A percentile compares a stretch with the other conserved stretches of the same genome.
These are phyloP conservation scores for Protosalanx chinensis DNA, from an alignment of 2,797 vertebrate genomes.

Conservation along the genomic window DNA sequence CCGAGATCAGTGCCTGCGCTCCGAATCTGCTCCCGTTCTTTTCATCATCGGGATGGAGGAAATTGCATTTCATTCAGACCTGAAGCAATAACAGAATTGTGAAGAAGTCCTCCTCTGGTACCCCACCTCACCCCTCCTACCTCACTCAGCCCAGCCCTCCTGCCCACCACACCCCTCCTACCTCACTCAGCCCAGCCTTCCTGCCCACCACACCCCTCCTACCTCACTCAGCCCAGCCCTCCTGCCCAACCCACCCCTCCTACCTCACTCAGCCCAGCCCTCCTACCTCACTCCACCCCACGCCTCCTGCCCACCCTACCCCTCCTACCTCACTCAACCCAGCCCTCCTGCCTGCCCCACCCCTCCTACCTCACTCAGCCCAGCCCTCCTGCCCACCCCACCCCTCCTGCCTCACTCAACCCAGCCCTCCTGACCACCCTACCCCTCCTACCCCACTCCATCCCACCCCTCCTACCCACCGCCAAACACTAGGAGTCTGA, in stretches of 20 bases:
- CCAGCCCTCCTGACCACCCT: too few species aligned
- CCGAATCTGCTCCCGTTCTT: not conserved
- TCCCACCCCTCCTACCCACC: not conserved
- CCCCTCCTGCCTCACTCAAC: too few species aligned
- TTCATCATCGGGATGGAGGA: slow-evolving; percentile 27
- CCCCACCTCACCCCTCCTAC: not conserved
- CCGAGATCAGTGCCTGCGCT: slow-evolving; percentile 16
- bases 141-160: not conserved
- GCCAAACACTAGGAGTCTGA: slow-evolving; percentile 20
- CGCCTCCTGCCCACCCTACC: too few species aligned
- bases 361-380: not conserved
- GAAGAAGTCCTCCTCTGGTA: slow-evolving; percentile 2
- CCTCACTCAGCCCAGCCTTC: too few species aligned
- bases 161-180: too few species aligned
- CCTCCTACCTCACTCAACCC: too few species aligned
- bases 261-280: too few species aligned
- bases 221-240: too few species aligned
- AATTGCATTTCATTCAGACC: slow-evolving; percentile 50
- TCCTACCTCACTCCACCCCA: too few species aligned
- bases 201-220: slow-evolving; percentile 22
- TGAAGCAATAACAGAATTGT: slow-evolving; percentile 32
- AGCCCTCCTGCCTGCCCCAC: slow-evolving; percentile 22
- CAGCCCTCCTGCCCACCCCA: too few species aligned
- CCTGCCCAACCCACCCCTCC: too few species aligned
- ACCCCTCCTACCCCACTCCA: too few species aligned